Base-by-base conservation (phyloP, 2,797 vertebrate species). In the Pagetopsis macropterus region DNA sequence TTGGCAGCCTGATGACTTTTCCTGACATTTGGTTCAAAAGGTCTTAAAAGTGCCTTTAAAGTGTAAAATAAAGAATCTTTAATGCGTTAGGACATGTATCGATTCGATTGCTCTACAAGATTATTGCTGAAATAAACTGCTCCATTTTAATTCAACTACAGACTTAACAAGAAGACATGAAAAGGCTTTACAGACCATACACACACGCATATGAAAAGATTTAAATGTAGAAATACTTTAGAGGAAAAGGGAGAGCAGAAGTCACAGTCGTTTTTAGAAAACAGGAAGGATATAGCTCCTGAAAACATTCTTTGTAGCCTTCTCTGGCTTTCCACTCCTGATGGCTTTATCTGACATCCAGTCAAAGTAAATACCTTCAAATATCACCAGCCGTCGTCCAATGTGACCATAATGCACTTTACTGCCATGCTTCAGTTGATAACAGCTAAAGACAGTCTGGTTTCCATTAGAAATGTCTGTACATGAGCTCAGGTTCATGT, bases 291-390 rank as follows among this genome's bases (percentile, higher is more conserved):
- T 56, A 68, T 69, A 66, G 54, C 80, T 58, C 19, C 68, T 65
- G 56, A 65, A 74, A 84, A 86, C 68, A 46, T 72, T 56, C 61
- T 77, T 62, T 81, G 49, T 65, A 65, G 76, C 69, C 61, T 44
- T 70, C 58, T 49, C 46, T 59, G 40, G 69, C 67, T 65, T 66
- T 76, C 59, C 70, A 66, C 51, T 59, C 33, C 66, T 65, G 19
- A 59, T 16, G 62, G 44, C 79, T 89, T 37, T 85, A 87, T 91
- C 88, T 87, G 87, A 91, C 83, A 63, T 27, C 33, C 68, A 69
- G 83, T 84, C 84, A 81, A 78, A 86, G 62, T 45, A 78, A 87
- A 84, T 78, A 61, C 75, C 56, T 44, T 70, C 72, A 85, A 72
- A 81, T 83, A 75, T 75, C 81, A 76, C 63, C 57, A 78, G 70